A percentile compares a stretch with the other conserved stretches of the same genome.
These are phyloP conservation scores for Lasiurus borealis DNA, from an alignment of 2,113 vertebrate species.

Conservation along the genomic window DNA sequence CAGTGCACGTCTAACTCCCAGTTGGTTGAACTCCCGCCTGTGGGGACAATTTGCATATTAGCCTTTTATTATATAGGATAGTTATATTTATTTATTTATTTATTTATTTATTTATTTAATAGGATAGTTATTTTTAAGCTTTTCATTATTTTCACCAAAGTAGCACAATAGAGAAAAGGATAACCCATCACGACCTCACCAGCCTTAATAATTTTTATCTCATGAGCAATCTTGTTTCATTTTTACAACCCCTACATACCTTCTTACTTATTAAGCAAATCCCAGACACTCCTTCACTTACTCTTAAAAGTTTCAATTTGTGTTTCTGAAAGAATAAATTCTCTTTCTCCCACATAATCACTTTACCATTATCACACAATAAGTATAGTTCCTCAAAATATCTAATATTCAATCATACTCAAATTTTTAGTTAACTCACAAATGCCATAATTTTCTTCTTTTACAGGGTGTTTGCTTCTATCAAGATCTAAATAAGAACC, in stretches of 20 bases:
- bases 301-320: neutral
- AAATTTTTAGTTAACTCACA: neutral
- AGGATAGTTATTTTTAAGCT: neutral
- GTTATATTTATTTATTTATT: too few species aligned
- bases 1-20: too few species aligned
- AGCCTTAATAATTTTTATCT: neutral
- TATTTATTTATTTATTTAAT: too few species aligned
- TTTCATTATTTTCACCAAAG: neutral
- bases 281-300: neutral
- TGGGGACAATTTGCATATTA: too few species aligned
- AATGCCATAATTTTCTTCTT: neutral
- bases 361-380: neutral
- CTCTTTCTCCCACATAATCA: neutral
- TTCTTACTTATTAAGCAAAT: neutral
- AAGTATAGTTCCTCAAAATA: neutral
- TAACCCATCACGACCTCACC: neutral
- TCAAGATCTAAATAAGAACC: neutral
- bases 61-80: too few species aligned
- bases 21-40: too few species aligned
- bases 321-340: neutral
- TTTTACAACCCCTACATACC: neutral
- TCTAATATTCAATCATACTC: neutral
- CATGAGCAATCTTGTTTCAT: neutral
- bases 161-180: neutral
- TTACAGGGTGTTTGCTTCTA: neutral